Conservation (phyloP, 2,888 invertebrate genomes). For the Neoascia interrupta region DNA sequence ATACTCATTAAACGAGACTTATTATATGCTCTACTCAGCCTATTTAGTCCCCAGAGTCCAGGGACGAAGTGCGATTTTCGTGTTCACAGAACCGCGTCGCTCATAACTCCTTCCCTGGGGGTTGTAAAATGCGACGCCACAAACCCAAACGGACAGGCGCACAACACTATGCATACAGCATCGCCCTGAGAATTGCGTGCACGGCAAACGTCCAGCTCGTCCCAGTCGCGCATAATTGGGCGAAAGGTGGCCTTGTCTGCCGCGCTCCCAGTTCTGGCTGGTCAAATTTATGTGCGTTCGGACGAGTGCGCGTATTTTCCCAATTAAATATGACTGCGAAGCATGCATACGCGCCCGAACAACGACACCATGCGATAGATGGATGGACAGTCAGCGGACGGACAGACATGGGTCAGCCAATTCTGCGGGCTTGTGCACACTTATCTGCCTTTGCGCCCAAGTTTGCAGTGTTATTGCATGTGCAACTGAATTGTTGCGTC, state of each 20-base stretch:
- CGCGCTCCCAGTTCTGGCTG: conserved; percentile 24
- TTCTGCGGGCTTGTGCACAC: conserved; percentile 30
- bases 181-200: conserved; percentile 61
- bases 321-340: conserved; percentile 79
- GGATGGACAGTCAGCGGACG: conserved; percentile 64
- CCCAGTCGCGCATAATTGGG: conserved; percentile 60
- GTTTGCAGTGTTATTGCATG: background rate
- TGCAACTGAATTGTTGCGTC: conserved; percentile 8
- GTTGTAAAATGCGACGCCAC: conserved; percentile 65
- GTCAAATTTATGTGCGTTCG: conserved; percentile 78
- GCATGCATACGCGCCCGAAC: conserved; percentile 73
- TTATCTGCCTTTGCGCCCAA: background rate
- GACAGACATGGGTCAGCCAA: conserved; percentile 38
- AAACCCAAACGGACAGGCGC: conserved; percentile 59
- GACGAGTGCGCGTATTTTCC: conserved; percentile 77
- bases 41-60: background rate
- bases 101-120: conserved; percentile 65
- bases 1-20: conserved; percentile 58
- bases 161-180: conserved; percentile 2
- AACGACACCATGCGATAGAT: conserved; percentile 42
- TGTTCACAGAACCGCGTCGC: conserved; percentile 58
- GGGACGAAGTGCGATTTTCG: conserved; percentile 63
- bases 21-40: conserved; percentile 26
- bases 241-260: conserved; percentile 46
- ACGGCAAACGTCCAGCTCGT: conserved; percentile 57